Evolutionary conservation across 1,140 invertebrate species (phyloP), one percentile per base, ranked within the genome.

Genomic region (Plectrocnemia conspersa): DNA sequence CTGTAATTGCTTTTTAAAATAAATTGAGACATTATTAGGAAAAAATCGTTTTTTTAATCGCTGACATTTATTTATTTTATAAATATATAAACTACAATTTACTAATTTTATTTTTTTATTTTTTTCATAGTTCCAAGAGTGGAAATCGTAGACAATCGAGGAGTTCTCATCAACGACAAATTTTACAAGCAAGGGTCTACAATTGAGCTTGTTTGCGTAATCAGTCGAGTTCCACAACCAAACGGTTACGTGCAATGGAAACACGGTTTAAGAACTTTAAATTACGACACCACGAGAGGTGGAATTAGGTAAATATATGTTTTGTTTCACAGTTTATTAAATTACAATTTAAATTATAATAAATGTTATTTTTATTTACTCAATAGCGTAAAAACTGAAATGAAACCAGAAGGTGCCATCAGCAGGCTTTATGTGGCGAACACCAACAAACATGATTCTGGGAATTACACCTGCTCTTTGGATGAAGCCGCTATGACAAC

Each of bases 181-280:
- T 88, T 87, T 69, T 91, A 90, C 77, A 89, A 91, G 70, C 84
- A 86, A 54, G 88, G 88, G 40, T 89, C 86, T 62, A 91, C 88
- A 54, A 89, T 91, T 66, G 88, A 91, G 68, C 77, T 91, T 50
- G 83, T 87, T 62, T 91, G 88, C 68, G 81, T 88, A 59, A 86
- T 91, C 64, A 88, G 84, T 64, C 83, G 87, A 73, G 86, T 88
- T 61, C 86, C 82, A 49, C 75, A 90, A 66, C 79, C 90, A 64
- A 76, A 83, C 65, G 80, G 82, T 40, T 87, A 88, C 68, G 85
- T 90, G 59, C 83, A 82, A 54, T 91, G 88, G 88, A 84, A 82
- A 53, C 88, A 91, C 65, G 85, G 85, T 9, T 68, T 78, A 13
- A 79, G 85, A 57, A 81, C 85, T 68, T 79, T 91, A 50, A 91